Base-by-base conservation (phyloP, 2,888 invertebrate genomes). In the Drosophila rellima region DNA sequence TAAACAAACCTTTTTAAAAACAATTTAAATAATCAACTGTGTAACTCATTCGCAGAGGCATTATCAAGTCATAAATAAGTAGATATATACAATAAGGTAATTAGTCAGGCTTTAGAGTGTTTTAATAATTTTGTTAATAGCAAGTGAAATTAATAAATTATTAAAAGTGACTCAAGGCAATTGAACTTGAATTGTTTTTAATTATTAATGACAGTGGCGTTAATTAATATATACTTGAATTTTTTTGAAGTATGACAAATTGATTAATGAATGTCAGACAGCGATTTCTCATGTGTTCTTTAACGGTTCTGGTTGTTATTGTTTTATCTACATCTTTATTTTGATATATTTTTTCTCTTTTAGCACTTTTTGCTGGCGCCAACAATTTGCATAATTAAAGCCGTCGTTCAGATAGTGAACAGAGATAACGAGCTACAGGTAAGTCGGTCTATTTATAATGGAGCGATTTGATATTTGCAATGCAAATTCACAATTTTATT, bases 381-480 rank as follows among this genome's bases (percentile, higher is more conserved):
- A 78, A 70, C 67, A 65, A 74, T 81, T 86, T 83, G 86, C 79
- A 84, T 84, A 84, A 83, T 88, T 83, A 74, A 88, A 86, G 62
- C 60, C 63, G 51, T 62, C 59, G 64, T 18, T 57, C 56, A 60
- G 83, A 82, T 82, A 69, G 69, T 65, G 78, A 73, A 71, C 56
- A 47, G 60, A 66, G 82, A 88, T 86, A 88, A 67, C 71, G 47
- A 59, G 65, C 64, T 33, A 60, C 74, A 74, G 74, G 74, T 74
- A 67, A 84, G 85, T 75, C 65, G 42, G 68, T 63, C 75, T 70
- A 67, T 82, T 77, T 70, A 79, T 80, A 78, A 66, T 69, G 55
- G 44, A 42, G 60, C 60, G 67, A 45, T 55, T 29, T n/a, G 13
- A 50, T 35, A 82, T 80, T 85, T 82, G 86, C 77, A 85, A 47